A percentile compares a stretch with the other conserved stretches of the same genome.
Evolutionary conservation across 92 coral and sea anemone genomes (phyloP).

Genomic region (Parazoanthus darwini): DNA sequence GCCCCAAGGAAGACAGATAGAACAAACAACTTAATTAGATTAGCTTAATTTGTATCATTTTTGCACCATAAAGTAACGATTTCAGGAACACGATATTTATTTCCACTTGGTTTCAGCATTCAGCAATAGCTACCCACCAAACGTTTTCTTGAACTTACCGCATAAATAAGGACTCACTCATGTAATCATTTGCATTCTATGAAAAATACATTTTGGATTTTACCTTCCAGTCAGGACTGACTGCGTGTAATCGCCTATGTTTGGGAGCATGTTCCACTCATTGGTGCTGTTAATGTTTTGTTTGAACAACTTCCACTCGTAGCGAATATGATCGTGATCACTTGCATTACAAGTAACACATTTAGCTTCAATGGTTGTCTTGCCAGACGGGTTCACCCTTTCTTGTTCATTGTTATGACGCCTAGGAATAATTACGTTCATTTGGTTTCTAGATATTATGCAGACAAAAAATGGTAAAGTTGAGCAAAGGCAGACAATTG

Average conservation of each 20-base stretch:
- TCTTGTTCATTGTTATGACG: no score
- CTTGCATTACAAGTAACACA: constrained; percentile 8
- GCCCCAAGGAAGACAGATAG: no score
- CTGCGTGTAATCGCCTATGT: neutral
- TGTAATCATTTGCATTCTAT: no score
- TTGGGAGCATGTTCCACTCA: neutral
- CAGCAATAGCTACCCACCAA: no score
- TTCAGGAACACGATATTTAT: no score
- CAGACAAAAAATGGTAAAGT: neutral
- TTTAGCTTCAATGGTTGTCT: constrained; percentile 18
- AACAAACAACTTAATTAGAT: no score
- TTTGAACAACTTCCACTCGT: constrained; percentile 15
- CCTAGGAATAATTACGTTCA: neutral
- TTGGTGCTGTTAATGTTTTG: neutral
- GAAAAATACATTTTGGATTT: neutral
- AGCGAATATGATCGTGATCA: neutral
- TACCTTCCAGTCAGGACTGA: constrained; percentile 23
- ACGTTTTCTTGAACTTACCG: no score
- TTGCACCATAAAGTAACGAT: no score
- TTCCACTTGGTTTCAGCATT: no score
- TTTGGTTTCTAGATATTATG: neutral
- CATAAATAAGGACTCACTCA: no score
- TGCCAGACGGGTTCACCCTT: constrained; percentile 19
- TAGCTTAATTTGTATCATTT: no score
- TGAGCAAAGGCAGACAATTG: neutral